Percentiles rank a stretch among this genome's conserved stretches.
These are phyloP conservation scores for Morinoia aosen DNA, from an alignment of 2,888 invertebrate species.

Conservation along the genomic window DNA sequence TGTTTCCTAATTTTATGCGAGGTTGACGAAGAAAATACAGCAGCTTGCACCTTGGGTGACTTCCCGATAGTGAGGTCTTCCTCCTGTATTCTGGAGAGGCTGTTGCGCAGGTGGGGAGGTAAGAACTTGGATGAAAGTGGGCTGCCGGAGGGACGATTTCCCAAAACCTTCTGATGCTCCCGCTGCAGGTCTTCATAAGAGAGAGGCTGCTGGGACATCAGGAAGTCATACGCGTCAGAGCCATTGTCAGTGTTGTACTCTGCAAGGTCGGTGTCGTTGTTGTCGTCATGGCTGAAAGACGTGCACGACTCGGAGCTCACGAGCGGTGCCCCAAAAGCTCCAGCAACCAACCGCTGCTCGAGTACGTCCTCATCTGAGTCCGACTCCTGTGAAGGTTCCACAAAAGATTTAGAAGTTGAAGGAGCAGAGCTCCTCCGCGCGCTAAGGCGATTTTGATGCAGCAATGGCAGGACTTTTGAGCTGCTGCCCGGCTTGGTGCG, in stretches of 20 bases:
- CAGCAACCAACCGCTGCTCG: conserved; percentile 59
- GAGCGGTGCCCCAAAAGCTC: conserved; percentile 64
- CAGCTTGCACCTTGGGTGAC: neutral
- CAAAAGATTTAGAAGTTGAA: neutral
- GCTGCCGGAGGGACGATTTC: neutral
- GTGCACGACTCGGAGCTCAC: conserved; percentile 66
- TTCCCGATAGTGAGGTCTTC: neutral
- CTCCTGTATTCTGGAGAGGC: conserved; percentile 47
- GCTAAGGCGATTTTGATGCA: neutral
- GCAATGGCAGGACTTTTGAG: neutral
- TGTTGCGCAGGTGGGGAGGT: conserved; percentile 26
- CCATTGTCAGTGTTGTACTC: conserved; percentile 62
- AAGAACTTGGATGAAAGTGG: neutral
- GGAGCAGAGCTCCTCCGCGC: neutral
- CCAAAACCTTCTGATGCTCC: neutral
- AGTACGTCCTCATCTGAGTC: conserved; percentile 65
- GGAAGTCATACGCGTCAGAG: conserved; percentile 55
- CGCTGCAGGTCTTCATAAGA: neutral
- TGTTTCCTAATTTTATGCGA: neutral
- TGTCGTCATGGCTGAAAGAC: conserved; percentile 59
- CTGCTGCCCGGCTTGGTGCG: neutral
- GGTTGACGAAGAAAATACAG: neutral
- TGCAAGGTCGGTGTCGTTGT: conserved; percentile 62
- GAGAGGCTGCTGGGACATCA: conserved; percentile 57
- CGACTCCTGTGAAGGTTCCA: conserved; percentile 57